These are phyloP conservation scores for Gymnoscopelus braueri DNA, from an alignment of 2,797 vertebrate species.

Conservation along the genomic window DNA sequence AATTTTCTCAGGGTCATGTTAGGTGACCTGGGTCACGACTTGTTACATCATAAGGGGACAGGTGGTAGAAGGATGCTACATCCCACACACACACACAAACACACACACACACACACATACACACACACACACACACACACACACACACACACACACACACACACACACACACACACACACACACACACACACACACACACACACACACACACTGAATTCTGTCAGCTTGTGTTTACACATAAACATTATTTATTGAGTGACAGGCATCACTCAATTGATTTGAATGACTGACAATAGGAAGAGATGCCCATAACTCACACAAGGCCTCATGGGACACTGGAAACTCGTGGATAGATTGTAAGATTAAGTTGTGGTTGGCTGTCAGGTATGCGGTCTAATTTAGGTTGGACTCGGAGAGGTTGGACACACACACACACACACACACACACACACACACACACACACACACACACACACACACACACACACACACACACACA, in stretches of 20 bases:
- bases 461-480: slow-evolving; percentile 25
- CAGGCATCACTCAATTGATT: too few species aligned
- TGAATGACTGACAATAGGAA: too few species aligned
- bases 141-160: slow-evolving; percentile 12
- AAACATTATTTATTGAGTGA: too few species aligned
- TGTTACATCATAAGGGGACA: slow-evolving; percentile 90
- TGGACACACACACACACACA: slow-evolving; percentile 24
- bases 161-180: slow-evolving; percentile 49
- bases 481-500: slow-evolving; percentile 4
- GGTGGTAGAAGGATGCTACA: slow-evolving; percentile 77
- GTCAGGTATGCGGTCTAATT: slow-evolving; percentile 32
- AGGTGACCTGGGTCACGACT: slow-evolving; percentile 78
- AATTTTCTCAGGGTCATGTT: not conserved
- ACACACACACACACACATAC: slow-evolving; percentile 41
- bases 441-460: slow-evolving; percentile 29
- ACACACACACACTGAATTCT: not conserved
- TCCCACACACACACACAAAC: not conserved
- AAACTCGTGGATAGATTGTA: too few species aligned
- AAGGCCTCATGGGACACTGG: too few species aligned
- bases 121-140: slow-evolving; percentile 21
- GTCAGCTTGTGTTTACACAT: too few species aligned
- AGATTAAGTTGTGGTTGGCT: too few species aligned
- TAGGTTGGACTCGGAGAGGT: slow-evolving; percentile 27
- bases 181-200: slow-evolving; percentile 7
- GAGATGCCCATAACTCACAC: too few species aligned